Conservation (phyloP, 2,888 invertebrate species). For the Nasonovia ribisnigri region DNA sequence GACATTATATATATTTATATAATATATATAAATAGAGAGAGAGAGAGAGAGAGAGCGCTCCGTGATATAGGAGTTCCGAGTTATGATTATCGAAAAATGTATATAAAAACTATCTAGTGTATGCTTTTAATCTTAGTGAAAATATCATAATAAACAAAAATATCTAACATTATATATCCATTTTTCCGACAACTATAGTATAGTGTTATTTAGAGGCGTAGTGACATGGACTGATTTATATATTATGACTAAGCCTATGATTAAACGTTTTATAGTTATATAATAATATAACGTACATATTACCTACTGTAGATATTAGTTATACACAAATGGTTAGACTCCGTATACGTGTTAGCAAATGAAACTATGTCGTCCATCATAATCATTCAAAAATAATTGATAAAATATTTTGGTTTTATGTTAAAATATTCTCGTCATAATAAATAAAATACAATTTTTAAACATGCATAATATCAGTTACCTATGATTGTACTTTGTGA, state of each 20-base stretch:
- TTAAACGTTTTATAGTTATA: not conserved
- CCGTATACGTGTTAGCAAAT: not conserved
- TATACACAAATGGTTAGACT: not conserved
- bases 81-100: not conserved
- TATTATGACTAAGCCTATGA: not conserved
- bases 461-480: not conserved
- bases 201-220: not conserved
- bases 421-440: not conserved
- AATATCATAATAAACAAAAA: not conserved
- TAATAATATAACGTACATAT: not conserved
- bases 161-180: not conserved
- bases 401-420: not conserved
- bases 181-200: not conserved
- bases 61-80: not conserved
- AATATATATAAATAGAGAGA: not conserved
- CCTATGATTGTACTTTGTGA: too few species aligned
- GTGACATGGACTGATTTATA: not conserved
- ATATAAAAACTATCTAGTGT: not conserved
- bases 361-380: not conserved
- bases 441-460: not conserved
- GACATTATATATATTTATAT: not conserved
- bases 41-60: not conserved
- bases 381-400: not conserved
- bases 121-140: not conserved
- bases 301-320: too few species aligned